Percentiles rank a stretch among this genome's conserved stretches.
Evolutionary conservation across 2,888 invertebrate species (phyloP).

Genomic region (Melolontha melolontha): DNA sequence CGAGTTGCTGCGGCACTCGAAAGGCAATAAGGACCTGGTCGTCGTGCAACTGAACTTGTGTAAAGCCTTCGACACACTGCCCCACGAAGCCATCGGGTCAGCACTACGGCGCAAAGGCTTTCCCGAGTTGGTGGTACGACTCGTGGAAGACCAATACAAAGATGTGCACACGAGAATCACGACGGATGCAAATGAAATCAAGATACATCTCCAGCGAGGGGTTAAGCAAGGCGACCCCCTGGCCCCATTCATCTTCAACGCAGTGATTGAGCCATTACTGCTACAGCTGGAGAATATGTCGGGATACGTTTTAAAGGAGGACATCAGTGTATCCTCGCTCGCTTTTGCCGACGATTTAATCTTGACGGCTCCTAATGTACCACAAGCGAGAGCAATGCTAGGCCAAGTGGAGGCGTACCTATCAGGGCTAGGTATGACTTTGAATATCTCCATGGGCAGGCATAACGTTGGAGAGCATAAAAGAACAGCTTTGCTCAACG

Average conservation of each 20-base stretch:
- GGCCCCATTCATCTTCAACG: too few species aligned
- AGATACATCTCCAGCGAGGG: slow-evolving; percentile 51
- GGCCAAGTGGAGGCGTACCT: slow-evolving; percentile 50
- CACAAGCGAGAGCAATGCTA: too few species aligned
- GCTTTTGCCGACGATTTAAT: slow-evolving; percentile 55
- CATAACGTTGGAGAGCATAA: slow-evolving; percentile 44
- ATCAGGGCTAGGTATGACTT: slow-evolving; percentile 52
- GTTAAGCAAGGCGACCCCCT: too few species aligned
- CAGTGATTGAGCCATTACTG: slow-evolving; percentile 54
- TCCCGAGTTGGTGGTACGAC: slow-evolving; percentile 56
- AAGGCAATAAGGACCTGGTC: slow-evolving; percentile 54
- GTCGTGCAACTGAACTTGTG: slow-evolving; percentile 62
- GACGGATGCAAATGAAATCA: slow-evolving; percentile 43
- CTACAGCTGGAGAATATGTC: slow-evolving; percentile 48
- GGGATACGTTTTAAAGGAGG: slow-evolving; percentile 45
- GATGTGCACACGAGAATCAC: slow-evolving; percentile 55
- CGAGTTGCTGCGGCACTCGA: slow-evolving; percentile 52
- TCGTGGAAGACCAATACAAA: slow-evolving; percentile 58
- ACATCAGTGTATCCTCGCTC: slow-evolving; percentile 50
- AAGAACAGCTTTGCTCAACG: slow-evolving; percentile 42
- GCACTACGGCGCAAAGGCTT: too few species aligned
- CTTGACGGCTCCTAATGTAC: slow-evolving; percentile 56
- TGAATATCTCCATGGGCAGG: slow-evolving; percentile 55
- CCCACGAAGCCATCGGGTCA: too few species aligned
- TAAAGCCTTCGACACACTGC: too few species aligned